Conservation (phyloP, 2,888 invertebrate genomes). For the Cerceris rybyensis region DNA sequence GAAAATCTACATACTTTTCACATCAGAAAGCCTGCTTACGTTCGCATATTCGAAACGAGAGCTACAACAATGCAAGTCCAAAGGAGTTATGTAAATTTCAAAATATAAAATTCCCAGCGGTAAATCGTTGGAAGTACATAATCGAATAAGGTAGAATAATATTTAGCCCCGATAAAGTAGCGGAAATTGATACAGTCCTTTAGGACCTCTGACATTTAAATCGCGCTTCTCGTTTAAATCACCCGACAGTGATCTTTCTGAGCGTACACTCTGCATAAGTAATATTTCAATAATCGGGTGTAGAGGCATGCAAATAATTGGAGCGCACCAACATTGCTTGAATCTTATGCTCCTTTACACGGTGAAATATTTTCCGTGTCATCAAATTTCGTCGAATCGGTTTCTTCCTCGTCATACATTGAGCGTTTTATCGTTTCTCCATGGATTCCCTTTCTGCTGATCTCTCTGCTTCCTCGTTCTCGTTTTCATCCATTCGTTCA, state of each 20-base stretch:
- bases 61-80: no score
- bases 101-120: neutral
- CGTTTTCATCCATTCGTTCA: neutral
- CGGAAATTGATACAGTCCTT: neutral
- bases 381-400: neutral
- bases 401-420: neutral
- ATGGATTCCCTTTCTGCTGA: slow-evolving; percentile 4
- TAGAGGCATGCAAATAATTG: slow-evolving; percentile 8
- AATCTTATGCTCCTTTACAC: neutral
- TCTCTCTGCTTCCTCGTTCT: slow-evolving; percentile 29
- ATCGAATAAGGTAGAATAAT: neutral
- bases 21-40: no score
- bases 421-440: slow-evolving; percentile 13
- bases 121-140: neutral
- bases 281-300: neutral
- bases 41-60: no score
- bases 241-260: neutral
- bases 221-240: neutral
- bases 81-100: neutral
- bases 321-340: neutral
- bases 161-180: neutral
- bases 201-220: neutral
- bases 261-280: neutral
- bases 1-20: no score
- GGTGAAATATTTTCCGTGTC: slow-evolving; percentile 16